Conservation (phyloP, 1,140 invertebrate species). For the Brachionus plicatilis region DNA sequence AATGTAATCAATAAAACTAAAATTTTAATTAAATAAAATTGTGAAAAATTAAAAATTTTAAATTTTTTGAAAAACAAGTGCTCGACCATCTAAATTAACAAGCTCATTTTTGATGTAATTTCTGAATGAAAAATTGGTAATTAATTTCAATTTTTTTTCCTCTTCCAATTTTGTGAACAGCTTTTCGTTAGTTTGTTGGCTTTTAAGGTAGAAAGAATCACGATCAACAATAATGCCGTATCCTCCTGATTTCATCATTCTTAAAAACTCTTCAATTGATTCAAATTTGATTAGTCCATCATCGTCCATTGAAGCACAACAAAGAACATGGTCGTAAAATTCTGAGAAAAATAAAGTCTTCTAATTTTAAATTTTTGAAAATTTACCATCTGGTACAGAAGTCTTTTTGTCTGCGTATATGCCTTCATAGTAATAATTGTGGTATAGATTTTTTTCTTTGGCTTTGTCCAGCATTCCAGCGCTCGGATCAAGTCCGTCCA, state of each 20-base stretch:
- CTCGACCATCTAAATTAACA: background rate
- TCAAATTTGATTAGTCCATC: slow-evolving; percentile 4
- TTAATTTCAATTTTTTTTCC: background rate
- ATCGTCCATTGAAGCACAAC: background rate
- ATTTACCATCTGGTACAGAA: background rate
- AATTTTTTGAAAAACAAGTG: slow-evolving; percentile 4
- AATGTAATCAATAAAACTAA: background rate
- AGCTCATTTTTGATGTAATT: background rate
- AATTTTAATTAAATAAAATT: background rate
- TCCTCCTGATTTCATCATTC: background rate
- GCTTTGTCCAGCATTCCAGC: slow-evolving; percentile 6
- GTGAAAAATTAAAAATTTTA: background rate
- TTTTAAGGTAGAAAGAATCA: background rate
- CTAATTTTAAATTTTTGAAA: background rate
- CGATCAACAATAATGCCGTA: background rate
- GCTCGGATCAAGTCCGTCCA: background rate
- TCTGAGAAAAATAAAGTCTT: background rate
- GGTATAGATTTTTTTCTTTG: slow-evolving; percentile 23
- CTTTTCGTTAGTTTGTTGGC: background rate
- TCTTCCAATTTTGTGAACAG: background rate
- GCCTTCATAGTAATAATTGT: background rate
- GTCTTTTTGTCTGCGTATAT: background rate
- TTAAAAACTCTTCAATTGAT: background rate
- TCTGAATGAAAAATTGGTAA: background rate
- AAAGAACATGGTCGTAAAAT: background rate